Base-by-base conservation (phyloP, 1,140 invertebrate genomes). In the Drosophila kepulauana region DNA sequence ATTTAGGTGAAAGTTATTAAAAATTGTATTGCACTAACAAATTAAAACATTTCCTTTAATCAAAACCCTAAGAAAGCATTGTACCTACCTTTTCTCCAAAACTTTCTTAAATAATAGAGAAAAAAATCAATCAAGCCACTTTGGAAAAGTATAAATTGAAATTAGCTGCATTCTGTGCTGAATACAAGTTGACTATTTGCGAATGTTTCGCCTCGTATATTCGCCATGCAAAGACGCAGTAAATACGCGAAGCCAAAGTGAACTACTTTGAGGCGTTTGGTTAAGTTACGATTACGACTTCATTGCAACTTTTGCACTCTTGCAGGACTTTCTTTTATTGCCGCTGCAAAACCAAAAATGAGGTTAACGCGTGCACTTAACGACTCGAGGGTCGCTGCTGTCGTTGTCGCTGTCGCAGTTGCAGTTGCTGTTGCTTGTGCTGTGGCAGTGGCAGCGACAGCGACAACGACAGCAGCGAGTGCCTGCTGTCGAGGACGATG, bases 331-430 rank as follows among this genome's bases (percentile, higher is more conserved):
- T 65, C 66, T 62, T 80, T 75, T 75, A 75, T 70, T 80, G 75
- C 75, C 57, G 73, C 68, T 65, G 73, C 66, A 63, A 71, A 63
- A 35, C 80, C 80, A 61, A 79, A 82, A 88, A 88, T 70, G 84
- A 82, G 84, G 84, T 88, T 88, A 88, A 88, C 84, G 87, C 84
- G 85, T 87, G 85, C 85, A 88, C 84, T 89, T 87, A 87, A 87
- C 84, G 85, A 78, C 80, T 77, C 73, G 79, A 88, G 84, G 84
- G 82, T 75, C 84, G 58, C 38, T 63, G 66, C 67, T 62, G 65
- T 49, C 49, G 71, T 30, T 43, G 62, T 62, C 33, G 45, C 45
- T 63, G 48, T 52, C 11, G 61, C 25, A n/a, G 54, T 49, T 25
- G 59, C 8, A 1, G 58, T 25, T 43, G 54, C 16, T 45, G 38